These are phyloP conservation scores for Campoletis raptor DNA, from an alignment of 2,888 invertebrate species.

Conservation along the genomic window DNA sequence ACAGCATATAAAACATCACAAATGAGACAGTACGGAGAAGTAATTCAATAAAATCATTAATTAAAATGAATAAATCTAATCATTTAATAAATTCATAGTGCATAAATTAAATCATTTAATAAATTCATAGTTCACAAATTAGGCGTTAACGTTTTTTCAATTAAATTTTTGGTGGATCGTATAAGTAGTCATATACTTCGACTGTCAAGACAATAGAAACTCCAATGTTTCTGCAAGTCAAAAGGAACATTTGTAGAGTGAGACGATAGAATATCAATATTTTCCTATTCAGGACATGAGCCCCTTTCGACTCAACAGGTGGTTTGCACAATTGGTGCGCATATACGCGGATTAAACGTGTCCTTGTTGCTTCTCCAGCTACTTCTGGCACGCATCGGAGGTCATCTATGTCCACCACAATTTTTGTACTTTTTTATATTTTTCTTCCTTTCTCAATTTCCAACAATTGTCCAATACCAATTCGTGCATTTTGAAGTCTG, in stretches of 20 bases:
- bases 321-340: slow-evolving; percentile 78
- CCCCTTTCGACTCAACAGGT: slow-evolving; percentile 77
- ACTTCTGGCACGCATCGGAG: slow-evolving; percentile 48
- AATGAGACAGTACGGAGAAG: too few relatives aligned
- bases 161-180: neutral
- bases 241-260: slow-evolving; percentile 3
- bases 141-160: neutral
- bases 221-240: neutral
- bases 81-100: too few relatives aligned
- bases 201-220: neutral
- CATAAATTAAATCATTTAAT: too few relatives aligned
- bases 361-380: slow-evolving; percentile 60
- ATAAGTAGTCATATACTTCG: neutral
- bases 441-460: slow-evolving; percentile 36
- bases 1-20: too few relatives aligned
- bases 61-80: too few relatives aligned
- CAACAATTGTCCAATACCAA: slow-evolving; percentile 51
- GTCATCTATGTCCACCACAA: slow-evolving; percentile 57
- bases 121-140: too few relatives aligned
- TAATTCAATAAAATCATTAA: too few relatives aligned
- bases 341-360: slow-evolving; percentile 77
- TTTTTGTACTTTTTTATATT: slow-evolving; percentile 19
- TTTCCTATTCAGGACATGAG: slow-evolving; percentile 27
- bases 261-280: neutral
- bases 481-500: slow-evolving; percentile 5